Percentiles rank a stretch among this genome's conserved stretches.
Conservation (phyloP, 1,140 invertebrate species). For the Rhagoletis pomonella region DNA sequence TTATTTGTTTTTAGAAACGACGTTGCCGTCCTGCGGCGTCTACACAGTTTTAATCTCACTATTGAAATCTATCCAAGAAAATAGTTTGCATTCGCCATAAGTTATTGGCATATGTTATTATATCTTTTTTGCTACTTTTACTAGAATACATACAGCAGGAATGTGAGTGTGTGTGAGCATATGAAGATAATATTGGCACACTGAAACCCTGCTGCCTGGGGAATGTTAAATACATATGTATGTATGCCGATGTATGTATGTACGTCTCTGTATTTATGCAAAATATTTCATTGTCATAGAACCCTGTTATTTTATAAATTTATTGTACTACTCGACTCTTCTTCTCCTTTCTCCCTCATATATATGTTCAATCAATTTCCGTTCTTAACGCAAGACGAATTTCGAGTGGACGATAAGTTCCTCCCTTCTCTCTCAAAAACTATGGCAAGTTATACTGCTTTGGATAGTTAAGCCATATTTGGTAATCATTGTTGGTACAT, state of each 20-base stretch:
- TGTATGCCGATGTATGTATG: background rate
- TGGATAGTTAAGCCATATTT: background rate
- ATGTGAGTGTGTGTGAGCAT: background rate
- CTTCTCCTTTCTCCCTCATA: background rate
- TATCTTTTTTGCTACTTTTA: conserved; percentile 7
- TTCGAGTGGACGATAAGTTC: background rate
- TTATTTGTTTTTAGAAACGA: conserved; percentile 25
- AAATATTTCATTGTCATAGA: conserved; percentile 52
- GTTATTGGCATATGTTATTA: conserved; percentile 51
- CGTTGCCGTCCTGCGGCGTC: conserved; percentile 41
- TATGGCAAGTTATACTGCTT: background rate
- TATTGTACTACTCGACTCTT: conserved; percentile 2
- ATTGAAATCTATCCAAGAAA: conserved; percentile 52
- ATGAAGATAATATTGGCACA: background rate
- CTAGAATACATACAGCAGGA: background rate
- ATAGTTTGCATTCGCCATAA: conserved; percentile 49
- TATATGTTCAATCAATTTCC: conserved; percentile 42
- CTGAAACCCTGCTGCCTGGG: background rate
- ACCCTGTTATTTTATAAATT: conserved; percentile 51
- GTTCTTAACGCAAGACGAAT: background rate
- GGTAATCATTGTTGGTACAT: background rate
- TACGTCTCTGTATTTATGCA: conserved; percentile 8
- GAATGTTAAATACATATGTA: background rate
- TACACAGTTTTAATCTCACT: conserved; percentile 51
- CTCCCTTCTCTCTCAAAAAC: background rate